These are phyloP conservation scores for Arizona elegans DNA, from an alignment of 2,113 vertebrate genomes.

Conservation along the genomic window DNA sequence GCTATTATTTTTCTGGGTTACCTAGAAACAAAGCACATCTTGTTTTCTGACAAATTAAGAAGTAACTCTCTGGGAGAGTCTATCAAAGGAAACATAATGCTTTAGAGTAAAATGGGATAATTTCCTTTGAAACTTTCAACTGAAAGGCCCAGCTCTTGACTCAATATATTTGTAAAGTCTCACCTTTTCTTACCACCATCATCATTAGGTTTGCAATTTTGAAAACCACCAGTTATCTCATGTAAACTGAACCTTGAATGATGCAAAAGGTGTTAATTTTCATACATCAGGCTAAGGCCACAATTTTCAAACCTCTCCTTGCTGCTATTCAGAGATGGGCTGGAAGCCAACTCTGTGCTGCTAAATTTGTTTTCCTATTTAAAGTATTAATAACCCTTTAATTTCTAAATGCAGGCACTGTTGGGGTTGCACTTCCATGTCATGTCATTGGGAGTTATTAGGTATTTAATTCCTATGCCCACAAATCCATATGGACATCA, in stretches of 20 bases:
- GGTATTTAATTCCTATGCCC: slow-evolving; percentile 68
- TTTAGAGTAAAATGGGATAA: slow-evolving; percentile 54
- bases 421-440: slow-evolving; percentile 67
- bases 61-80: slow-evolving; percentile 48
- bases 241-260: slow-evolving; percentile 41
- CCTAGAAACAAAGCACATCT: slow-evolving; percentile 58
- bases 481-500: slow-evolving; percentile 71
- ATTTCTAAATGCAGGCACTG: slow-evolving; percentile 62
- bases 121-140: slow-evolving; percentile 48
- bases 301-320: slow-evolving; percentile 59
- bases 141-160: slow-evolving; percentile 56
- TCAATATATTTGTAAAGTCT: slow-evolving; percentile 57
- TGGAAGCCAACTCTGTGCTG: slow-evolving; percentile 62
- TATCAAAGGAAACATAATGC: slow-evolving; percentile 61
- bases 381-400: slow-evolving; percentile 73
- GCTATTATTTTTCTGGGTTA: slow-evolving; percentile 62
- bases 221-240: slow-evolving; percentile 45
- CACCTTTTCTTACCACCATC: neutral
- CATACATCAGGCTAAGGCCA: slow-evolving; percentile 52
- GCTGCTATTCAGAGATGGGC: slow-evolving; percentile 64
- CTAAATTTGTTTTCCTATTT: slow-evolving; percentile 70
- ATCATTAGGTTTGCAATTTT: slow-evolving; percentile 43
- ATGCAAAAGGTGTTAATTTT: slow-evolving; percentile 64
- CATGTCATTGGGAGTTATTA: slow-evolving; percentile 65
- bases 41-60: slow-evolving; percentile 59